phyloP scores from a whole-genome alignment of 2,113 vertebrate genomes.

The Otis tarda region DNA sequence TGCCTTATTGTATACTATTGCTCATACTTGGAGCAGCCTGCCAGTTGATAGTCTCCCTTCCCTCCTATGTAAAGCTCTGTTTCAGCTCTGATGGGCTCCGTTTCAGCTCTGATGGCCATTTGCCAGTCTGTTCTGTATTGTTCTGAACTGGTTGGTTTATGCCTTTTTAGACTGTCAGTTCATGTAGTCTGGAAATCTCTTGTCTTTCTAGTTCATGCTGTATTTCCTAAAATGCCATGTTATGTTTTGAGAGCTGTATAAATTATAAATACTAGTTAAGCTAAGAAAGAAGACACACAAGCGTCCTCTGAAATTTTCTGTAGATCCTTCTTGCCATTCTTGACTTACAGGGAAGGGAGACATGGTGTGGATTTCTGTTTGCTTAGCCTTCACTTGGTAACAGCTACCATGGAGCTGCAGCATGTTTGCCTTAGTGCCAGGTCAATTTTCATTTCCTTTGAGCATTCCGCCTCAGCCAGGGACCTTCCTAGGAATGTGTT shows the following conservation, averaged over 20 bases:
- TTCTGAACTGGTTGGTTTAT: not conserved
- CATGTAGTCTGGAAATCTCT: not conserved
- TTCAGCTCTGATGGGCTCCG: not conserved
- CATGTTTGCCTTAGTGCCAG: not conserved
- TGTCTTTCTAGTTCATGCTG: not conserved
- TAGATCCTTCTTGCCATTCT: not conserved
- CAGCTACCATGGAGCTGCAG: not conserved
- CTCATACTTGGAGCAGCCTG: not conserved
- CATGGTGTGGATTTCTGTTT: not conserved
- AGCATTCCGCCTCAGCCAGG: not conserved
- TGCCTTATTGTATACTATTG: not conserved
- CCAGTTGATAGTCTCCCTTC: not conserved
- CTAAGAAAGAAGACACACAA: not conserved
- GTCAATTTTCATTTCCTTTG: not conserved
- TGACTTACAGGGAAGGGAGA: not conserved
- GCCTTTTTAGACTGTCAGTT: not conserved
- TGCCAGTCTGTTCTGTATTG: not conserved
- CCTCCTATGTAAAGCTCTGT: not conserved
- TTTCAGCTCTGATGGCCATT: slow-evolving; percentile 1
- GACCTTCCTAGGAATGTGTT: not conserved
- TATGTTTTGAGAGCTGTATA: not conserved
- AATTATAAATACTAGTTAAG: not conserved
- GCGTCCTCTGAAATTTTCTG: not conserved
- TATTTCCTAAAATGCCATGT: not conserved
- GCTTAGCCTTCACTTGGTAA: not conserved